Evolutionary conservation across 2,113 vertebrate genomes (phyloP).

Genomic region (Neopipo cinnamomea): DNA sequence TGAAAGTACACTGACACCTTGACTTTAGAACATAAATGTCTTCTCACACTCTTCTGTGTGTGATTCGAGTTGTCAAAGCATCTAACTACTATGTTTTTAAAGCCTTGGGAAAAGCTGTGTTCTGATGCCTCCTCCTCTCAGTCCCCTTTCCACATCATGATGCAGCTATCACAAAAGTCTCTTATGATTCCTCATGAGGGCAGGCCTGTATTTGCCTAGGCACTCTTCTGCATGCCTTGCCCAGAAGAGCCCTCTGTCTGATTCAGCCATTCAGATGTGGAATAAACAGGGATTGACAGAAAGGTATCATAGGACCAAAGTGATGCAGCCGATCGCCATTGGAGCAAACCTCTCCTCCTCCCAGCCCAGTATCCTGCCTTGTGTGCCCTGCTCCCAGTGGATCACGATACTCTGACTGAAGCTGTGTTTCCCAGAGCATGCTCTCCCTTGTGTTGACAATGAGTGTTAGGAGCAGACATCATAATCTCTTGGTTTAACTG

Average conservation of each 20-base stretch:
- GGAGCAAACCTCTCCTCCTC: background rate
- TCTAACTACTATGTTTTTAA: background rate
- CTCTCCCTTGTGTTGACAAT: background rate
- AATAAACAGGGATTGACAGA: fast-evolving
- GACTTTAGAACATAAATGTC: background rate
- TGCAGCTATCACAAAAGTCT: fast-evolving
- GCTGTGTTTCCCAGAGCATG: background rate
- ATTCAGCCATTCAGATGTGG: no score
- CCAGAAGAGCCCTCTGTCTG: fast-evolving
- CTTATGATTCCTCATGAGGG: fast-evolving
- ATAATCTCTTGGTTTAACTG: background rate
- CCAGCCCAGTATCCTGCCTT: background rate
- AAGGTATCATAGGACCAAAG: background rate
- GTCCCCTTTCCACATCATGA: fast-evolving
- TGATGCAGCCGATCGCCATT: background rate
- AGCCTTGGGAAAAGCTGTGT: background rate
- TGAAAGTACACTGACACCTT: background rate
- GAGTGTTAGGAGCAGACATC: background rate
- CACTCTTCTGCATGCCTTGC: background rate
- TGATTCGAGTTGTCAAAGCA: background rate
- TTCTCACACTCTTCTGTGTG: background rate
- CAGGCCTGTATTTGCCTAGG: background rate
- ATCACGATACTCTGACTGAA: fast-evolving
- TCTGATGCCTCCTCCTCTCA: background rate
- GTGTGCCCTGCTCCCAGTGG: fast-evolving